Conservation (phyloP, 2,113 vertebrate genomes). For the human (Homo sapiens) region GRCh38 chr2:229853001-229853500, state of each 20-base stretch:
- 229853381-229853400: background rate
- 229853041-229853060: background rate
- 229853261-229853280: background rate
- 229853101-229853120: background rate
- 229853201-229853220: background rate
- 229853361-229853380: background rate
- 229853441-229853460: no score
- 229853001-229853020: background rate
- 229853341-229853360: background rate
- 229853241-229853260: background rate
- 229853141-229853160: background rate
- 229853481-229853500: no score
- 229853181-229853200: background rate
- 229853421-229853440: no score
- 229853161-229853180: background rate
- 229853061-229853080: background rate
- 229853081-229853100: background rate
- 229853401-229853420: background rate
- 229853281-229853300: background rate
- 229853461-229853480: no score
- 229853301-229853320: background rate
- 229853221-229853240: background rate
- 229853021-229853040: constrained; percentile 3
- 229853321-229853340: background rate
- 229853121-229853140: background rate